Evolutionary conservation across 2,888 invertebrate genomes (phyloP).

Genomic region (Chirona hameri): DNA sequence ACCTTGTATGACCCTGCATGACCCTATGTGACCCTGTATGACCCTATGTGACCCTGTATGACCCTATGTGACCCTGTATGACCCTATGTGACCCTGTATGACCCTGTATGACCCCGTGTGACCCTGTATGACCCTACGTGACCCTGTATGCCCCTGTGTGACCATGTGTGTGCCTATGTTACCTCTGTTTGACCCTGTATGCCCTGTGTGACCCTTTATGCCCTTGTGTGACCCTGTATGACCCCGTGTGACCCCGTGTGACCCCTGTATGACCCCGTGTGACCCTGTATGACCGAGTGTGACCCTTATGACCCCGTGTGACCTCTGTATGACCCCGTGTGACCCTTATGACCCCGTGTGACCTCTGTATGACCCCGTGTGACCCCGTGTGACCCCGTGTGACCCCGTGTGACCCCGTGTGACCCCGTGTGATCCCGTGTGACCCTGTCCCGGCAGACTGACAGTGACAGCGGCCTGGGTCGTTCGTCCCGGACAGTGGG

Average conservation of each 20-base stretch:
- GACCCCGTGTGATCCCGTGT: too few relatives aligned
- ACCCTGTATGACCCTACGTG: not conserved
- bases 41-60: too few relatives aligned
- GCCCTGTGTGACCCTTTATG: not conserved
- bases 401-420: too few relatives aligned
- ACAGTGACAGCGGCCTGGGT: slow-evolving; percentile 34
- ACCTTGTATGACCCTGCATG: too few relatives aligned
- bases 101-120: too few relatives aligned
- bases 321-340: not conserved
- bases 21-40: too few relatives aligned
- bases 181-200: not conserved
- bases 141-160: not conserved
- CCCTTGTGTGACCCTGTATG: not conserved
- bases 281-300: not conserved
- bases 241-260: not conserved
- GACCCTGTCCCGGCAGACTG: slow-evolving; percentile 33
- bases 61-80: too few relatives aligned
- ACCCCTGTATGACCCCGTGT: not conserved
- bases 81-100: too few relatives aligned
- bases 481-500: slow-evolving; percentile 33
- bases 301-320: not conserved
- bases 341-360: too few relatives aligned
- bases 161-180: not conserved
- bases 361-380: too few relatives aligned
- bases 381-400: too few relatives aligned